A percentile compares a stretch with the other conserved stretches of the same genome.
These are phyloP conservation scores for Pristionchus fissidentatus DNA, from an alignment of 2,888 invertebrate species.

Conservation along the genomic window DNA sequence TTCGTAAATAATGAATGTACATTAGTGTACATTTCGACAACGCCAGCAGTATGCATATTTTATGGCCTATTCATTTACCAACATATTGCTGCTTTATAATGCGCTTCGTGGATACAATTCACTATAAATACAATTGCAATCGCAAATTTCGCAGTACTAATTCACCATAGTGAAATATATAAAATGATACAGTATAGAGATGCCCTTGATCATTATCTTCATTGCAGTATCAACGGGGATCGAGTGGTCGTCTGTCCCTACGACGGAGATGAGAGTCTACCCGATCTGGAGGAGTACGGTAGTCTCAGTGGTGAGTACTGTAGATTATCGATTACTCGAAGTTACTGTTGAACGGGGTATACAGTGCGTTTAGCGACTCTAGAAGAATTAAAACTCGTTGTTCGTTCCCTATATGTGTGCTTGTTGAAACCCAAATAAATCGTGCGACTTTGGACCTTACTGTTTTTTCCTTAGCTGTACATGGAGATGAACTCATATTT, in stretches of 20 bases:
- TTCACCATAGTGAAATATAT: background rate
- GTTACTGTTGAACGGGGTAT: too few species aligned
- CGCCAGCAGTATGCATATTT: too few species aligned
- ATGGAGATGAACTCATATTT: too few species aligned
- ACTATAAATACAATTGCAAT: background rate
- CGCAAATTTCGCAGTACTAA: background rate
- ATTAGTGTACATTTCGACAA: too few species aligned
- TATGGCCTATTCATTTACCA: too few species aligned
- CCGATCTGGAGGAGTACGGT: slow-evolving; percentile 47
- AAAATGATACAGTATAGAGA: too few species aligned
- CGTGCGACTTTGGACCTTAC: too few species aligned
- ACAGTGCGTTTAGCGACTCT: background rate
- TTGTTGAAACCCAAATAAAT: too few species aligned
- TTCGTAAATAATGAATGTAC: too few species aligned
- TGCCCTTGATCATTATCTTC: background rate
- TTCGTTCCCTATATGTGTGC: too few species aligned
- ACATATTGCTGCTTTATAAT: too few species aligned
- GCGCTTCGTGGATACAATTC: background rate
- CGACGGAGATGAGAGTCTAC: slow-evolving; percentile 18
- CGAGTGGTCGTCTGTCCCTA: slow-evolving; percentile 20
- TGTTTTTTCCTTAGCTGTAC: too few species aligned
- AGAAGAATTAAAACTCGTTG: background rate
- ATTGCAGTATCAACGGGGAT: slow-evolving; percentile 11
- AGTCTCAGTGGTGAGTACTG: slow-evolving; percentile 12
- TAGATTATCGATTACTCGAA: background rate